Evolutionary conservation across 2,888 invertebrate genomes (phyloP).

Genomic region (Thelaira solivaga): DNA sequence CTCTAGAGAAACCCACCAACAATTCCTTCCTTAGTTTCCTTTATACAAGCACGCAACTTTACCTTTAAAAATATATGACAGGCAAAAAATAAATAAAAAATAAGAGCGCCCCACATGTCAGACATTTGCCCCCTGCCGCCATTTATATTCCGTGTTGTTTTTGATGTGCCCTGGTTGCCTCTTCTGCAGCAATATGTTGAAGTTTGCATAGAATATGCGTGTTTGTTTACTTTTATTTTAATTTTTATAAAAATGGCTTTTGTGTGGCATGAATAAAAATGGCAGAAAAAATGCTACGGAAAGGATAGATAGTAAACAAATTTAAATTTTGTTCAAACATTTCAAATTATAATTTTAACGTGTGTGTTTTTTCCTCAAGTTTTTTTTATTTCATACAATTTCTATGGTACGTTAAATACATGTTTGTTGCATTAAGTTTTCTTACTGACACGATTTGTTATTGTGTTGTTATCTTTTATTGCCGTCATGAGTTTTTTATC

Average conservation of each 20-base stretch:
- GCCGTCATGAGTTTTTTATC: constrained; percentile 5
- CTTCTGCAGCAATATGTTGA: constrained; percentile 48
- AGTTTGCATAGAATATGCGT: constrained; percentile 46
- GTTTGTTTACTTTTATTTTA: neutral
- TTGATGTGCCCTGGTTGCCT: constrained; percentile 49
- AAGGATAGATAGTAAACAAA: neutral
- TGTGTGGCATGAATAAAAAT: neutral
- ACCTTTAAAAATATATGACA: constrained; percentile 5
- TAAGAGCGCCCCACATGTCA: constrained; percentile 49
- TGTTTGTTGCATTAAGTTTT: constrained; percentile 30
- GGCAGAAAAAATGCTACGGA: neutral
- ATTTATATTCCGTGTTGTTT: constrained; percentile 47
- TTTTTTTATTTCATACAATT: constrained; percentile 18
- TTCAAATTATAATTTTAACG: constrained; percentile 35
- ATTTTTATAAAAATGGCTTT: constrained; percentile 10
- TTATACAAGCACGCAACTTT: neutral
- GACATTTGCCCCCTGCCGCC: constrained; percentile 58
- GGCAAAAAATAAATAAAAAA: constrained; percentile 2
- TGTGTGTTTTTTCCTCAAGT: constrained; percentile 2
- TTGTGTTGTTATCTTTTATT: constrained; percentile 46
- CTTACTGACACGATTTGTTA: constrained; percentile 35
- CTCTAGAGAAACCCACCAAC: neutral
- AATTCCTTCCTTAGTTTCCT: neutral
- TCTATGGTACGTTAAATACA: constrained; percentile 27
- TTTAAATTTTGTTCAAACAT: constrained; percentile 36